Evolutionary conservation across 2,113 vertebrate genomes (phyloP).

Genomic region (Cyanistes caeruleus): DNA sequence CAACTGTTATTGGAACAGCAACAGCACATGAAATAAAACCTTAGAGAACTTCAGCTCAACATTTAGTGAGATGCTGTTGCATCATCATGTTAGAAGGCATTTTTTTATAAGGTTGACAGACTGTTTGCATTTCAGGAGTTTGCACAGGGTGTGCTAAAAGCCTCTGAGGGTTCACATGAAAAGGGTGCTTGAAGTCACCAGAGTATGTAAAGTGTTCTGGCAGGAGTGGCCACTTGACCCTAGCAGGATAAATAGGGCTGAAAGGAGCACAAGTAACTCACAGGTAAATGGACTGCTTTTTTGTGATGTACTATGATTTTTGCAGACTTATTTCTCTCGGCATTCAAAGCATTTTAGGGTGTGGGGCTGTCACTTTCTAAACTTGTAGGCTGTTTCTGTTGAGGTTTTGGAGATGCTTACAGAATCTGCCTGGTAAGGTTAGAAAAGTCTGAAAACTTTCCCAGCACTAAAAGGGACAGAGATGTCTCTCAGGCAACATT

Average conservation of each 20-base stretch:
- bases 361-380: not conserved
- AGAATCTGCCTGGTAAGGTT: not conserved
- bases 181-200: not conserved
- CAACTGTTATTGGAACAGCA: not conserved
- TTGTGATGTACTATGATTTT: not conserved
- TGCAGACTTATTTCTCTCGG: not conserved
- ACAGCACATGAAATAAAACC: not conserved
- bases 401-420: not conserved
- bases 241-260: not conserved
- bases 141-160: not conserved
- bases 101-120: not conserved
- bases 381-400: not conserved
- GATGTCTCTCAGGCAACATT: not conserved
- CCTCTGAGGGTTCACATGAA: not conserved
- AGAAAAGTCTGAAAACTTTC: not conserved
- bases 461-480: not conserved
- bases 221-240: not conserved
- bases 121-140: slow-evolving; percentile 45
- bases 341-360: not conserved
- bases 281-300: not conserved
- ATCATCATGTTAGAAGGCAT: not conserved
- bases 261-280: not conserved
- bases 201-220: not conserved
- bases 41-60: not conserved
- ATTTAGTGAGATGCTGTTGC: not conserved